Conservation (phyloP, 2,113 vertebrate genomes). For the Sinocyclocheilus rhinocerous region DNA sequence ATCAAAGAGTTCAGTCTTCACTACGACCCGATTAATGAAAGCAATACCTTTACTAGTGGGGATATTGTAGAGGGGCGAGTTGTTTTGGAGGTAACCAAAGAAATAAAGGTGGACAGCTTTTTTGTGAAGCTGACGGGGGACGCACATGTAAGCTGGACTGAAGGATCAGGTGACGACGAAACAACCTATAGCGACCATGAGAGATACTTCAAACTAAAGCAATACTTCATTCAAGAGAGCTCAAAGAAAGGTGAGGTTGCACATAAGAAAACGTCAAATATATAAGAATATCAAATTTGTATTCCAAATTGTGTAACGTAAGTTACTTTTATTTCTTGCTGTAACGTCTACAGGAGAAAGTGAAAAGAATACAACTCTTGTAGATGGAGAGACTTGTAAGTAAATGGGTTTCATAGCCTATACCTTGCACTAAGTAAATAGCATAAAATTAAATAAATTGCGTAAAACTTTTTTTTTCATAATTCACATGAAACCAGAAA, state of each 20-base stretch:
- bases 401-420: not conserved
- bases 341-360: constrained; percentile 52
- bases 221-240: constrained; percentile 60
- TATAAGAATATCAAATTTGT: not conserved
- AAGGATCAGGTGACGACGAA: not conserved
- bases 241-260: constrained; percentile 51
- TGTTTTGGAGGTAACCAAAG: constrained; percentile 64
- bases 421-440: not conserved
- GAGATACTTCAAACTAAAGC: constrained; percentile 74
- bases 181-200: constrained; percentile 51
- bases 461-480: too few species aligned
- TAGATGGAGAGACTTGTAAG: constrained; percentile 50
- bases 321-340: not conserved
- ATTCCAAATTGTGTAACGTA: not conserved
- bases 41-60: constrained; percentile 44
- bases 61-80: constrained; percentile 47
- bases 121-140: constrained; percentile 72
- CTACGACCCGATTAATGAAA: constrained; percentile 44
- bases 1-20: constrained; percentile 41
- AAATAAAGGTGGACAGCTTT: constrained; percentile 59
- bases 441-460: not conserved
- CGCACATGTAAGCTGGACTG: constrained; percentile 63
- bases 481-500: not conserved
- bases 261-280: not conserved
- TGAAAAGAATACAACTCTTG: constrained; percentile 33